Conservation (phyloP, 2,888 invertebrate genomes). For the Torymus auratus region DNA sequence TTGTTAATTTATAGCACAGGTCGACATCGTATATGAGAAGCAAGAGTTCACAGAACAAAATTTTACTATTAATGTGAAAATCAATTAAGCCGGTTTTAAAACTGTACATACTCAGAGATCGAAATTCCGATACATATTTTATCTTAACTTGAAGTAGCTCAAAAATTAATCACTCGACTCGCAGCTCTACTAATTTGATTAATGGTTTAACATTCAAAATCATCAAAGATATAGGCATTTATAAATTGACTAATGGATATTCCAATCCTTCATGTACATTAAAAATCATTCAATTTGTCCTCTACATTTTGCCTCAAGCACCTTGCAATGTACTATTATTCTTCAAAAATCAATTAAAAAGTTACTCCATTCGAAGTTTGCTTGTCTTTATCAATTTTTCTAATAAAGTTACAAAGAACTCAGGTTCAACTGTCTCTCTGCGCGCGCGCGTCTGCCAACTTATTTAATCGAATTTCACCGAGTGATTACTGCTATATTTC, state of each 20-base stretch:
- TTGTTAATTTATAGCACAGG: too few relatives aligned
- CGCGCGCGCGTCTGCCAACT: not conserved
- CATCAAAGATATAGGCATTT: not conserved
- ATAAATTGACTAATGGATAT: not conserved
- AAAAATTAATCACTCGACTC: not conserved
- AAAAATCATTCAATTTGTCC: not conserved
- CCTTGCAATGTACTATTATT: not conserved
- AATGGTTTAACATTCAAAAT: too few relatives aligned
- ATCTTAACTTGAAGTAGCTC: not conserved
- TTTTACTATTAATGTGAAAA: not conserved
- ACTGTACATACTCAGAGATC: not conserved
- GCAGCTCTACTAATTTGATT: not conserved
- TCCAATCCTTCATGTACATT: not conserved
- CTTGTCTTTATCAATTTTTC: conserved; percentile 30
- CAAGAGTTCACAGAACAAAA: not conserved
- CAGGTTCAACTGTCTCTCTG: not conserved
- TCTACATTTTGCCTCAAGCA: not conserved
- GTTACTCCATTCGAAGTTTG: not conserved
- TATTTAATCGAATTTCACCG: conserved; percentile 43
- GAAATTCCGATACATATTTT: not conserved
- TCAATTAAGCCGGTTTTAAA: not conserved
- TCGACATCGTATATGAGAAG: not conserved
- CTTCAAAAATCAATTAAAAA: conserved; percentile 30
- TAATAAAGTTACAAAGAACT: conserved; percentile 43
- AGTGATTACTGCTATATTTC: conserved; percentile 28